Base-by-base conservation (phyloP, 2,888 invertebrate genomes). In the Vannuccia rotundouncinata region DNA sequence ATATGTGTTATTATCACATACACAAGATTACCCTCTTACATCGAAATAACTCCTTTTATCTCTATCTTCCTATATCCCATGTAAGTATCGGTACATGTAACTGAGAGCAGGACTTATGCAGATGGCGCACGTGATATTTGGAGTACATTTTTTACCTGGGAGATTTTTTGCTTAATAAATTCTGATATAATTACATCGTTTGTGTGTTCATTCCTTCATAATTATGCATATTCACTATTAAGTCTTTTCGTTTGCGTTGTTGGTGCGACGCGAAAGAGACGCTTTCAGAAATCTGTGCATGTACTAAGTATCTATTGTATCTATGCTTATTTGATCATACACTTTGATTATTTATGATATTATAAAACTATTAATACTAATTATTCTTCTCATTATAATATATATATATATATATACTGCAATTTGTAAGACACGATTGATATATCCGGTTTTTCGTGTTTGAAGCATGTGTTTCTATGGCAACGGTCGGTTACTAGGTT, bases 91-190 rank as follows among this genome's bases (percentile, higher is more conserved):
- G n/a, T 45, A 5, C 45, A 10, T 45, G 45, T 45, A 10, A 45
- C 45, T 45, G 5, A 45, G 17, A 45, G 45, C 17, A 45, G 17
- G 17, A 45, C 66, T 45, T 13, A 45, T 45, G 17, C 45, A 45
- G 17, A 5, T 5, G 17, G 45, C 5, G 45, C 5, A 17, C 17
- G 66, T 66, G 66, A 66, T 66, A 66, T 66, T 27, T 27, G 25
- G 45, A 66, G 25, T 5, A 66, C 66, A n/a, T 66, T 66, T 66
- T 66, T 66, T 66, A 66, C 66, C 66, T 66, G 66, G 66, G 66
- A 66, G 66, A 66, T 66, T 66, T 66, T 66, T 66, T 66, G 66
- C 66, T 66, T 66, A 2, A 66, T 66, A 66, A 66, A 66, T n/a
- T n/a, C 66, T 66, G 25, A 5, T 66, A 22, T 66, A 66, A 66